Base-by-base conservation (phyloP, 1,140 invertebrate genomes). In the Musca vetustissima region DNA sequence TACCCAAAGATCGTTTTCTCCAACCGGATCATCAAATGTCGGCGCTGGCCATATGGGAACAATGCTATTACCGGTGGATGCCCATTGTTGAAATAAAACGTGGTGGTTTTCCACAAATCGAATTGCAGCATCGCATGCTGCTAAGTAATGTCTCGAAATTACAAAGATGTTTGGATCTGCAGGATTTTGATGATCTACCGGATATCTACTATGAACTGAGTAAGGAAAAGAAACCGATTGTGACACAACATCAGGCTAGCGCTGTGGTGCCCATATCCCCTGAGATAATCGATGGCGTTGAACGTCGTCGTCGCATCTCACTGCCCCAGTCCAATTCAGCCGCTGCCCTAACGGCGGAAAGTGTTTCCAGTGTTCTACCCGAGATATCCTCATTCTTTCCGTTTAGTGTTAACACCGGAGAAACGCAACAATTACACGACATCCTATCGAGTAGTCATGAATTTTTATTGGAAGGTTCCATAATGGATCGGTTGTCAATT, bases 51-150 rank as follows among this genome's bases (percentile, higher is more conserved):
- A 78, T 97, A n/a, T 97, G 94, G 94, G 85, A 87, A 55, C 93
- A 94, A 76, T 96, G 93, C 83, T 97, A 95, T 83, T 90, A 93
- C 73, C 89, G 94, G 2, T 96, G 93, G 93, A 86, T 95, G 76
- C 89, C 90, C 6, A 87, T 92, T 13, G 85, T 95, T 0, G 92
- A 96, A 79, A 92, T 95, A 55, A 86, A 88, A 4, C 89, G 88
- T 68, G 92, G 93, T 52, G 93, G 93, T 0, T 84, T 83, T 68
- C 89, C 89, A 28, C 89, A 91, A 69, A 83, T 89, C 11, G 90
- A 91, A 77, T 79, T 89, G 17, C 86, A 83, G 61, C 82, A 85
- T 64, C 83, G 88, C 55, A 74, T 87, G 25, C 70, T 89, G 22
- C 81, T 87, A 4, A 86, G 86, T 48, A 86, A 88, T 47, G 85